phyloP scores from a whole-genome alignment of 2,888 invertebrate species.

The Drosophila meridionalis region DNA sequence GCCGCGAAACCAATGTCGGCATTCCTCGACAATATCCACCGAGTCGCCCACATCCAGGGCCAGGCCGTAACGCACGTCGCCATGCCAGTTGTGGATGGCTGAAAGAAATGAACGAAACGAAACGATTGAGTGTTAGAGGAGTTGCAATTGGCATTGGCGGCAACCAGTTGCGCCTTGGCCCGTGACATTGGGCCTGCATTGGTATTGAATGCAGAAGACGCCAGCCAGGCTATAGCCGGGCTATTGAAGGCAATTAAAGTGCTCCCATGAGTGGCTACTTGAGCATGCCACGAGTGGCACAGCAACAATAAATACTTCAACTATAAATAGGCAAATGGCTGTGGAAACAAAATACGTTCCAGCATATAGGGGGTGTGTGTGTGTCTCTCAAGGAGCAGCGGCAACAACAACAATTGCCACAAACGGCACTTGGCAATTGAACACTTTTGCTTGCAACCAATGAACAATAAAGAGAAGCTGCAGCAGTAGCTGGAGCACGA shows the following conservation, averaged over 20 bases:
- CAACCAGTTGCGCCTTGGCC: conserved; percentile 70
- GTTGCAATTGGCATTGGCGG: conserved; percentile 16
- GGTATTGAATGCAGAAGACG: conserved; percentile 18
- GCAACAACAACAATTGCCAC: conserved; percentile 25
- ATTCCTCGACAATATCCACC: conserved; percentile 96
- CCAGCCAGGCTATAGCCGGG: conserved; percentile 15
- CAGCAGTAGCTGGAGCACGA: conserved; percentile 32
- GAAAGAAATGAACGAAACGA: conserved; percentile 4
- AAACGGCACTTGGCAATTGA: conserved; percentile 60
- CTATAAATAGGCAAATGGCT: conserved; percentile 81
- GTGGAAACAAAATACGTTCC: conserved; percentile 62
- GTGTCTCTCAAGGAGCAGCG: conserved; percentile 15
- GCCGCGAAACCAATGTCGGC: conserved; percentile 93
- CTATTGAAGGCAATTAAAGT: conserved; percentile 69
- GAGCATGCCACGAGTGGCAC: conserved; percentile 75
- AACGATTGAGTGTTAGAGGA: background rate
- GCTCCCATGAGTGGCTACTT: conserved; percentile 75
- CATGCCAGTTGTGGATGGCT: conserved; percentile 96
- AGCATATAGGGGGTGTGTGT: conserved; percentile 41
- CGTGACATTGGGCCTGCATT: conserved; percentile 61
- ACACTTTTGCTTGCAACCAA: conserved; percentile 55
- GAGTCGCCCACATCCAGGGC: conserved; percentile 96
- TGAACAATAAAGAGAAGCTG: conserved; percentile 50
- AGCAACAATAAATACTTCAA: conserved; percentile 80
- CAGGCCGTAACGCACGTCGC: conserved; percentile 91